Base-by-base conservation (phyloP, 92 coral and sea anemone genomes). In the Umimayanthus kanabou region DNA sequence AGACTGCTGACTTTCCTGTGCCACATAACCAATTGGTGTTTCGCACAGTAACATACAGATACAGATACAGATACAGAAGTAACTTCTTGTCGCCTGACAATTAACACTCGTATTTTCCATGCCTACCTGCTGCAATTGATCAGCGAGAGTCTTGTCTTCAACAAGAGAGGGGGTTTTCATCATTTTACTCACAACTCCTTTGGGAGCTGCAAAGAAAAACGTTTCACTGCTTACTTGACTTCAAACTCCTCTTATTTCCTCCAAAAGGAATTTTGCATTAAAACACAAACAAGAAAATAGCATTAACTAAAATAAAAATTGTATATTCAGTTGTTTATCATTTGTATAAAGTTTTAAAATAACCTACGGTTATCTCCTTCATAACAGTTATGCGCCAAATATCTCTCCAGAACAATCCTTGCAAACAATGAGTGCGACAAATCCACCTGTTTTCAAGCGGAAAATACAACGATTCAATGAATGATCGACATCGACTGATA, bases 351-450 rank as follows among this genome's bases (percentile, higher is more conserved):
- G 37, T 33, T 33, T 33, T 5, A 58, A 77, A 76, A 14, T 39
- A 28, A 91, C 93, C 83, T 89, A 96, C 98, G 94, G 75, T 89
- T 90, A 80, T 94, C 94, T 43, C 94, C 98, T 57, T 89, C 88
- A 79, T 88, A 94, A 75, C 83, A 77, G 5, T 92, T 89, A 76
- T 87, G 94, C 28, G 95, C 92, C 70, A 97, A 92, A 88, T 97
- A 92, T 79, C 94, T 91, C 73, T 95, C 98, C 76, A 97, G 81
- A 22, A 97, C 95, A 79, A 97, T 97, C 73, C 98, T 93, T 80
- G 99, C 99, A 84, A 97, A 91, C 58, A 94, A 67, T 9, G 95
- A 93, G 65, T 94, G 98, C 1, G 99, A 92, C 64, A 97, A 90
- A 87, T 96, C 99, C 79, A 94, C 96, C 98, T 95, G 86, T 70